phyloP scores from a whole-genome alignment of 2,888 invertebrate genomes.

The Imbricaverruca yamaguchii region DNA sequence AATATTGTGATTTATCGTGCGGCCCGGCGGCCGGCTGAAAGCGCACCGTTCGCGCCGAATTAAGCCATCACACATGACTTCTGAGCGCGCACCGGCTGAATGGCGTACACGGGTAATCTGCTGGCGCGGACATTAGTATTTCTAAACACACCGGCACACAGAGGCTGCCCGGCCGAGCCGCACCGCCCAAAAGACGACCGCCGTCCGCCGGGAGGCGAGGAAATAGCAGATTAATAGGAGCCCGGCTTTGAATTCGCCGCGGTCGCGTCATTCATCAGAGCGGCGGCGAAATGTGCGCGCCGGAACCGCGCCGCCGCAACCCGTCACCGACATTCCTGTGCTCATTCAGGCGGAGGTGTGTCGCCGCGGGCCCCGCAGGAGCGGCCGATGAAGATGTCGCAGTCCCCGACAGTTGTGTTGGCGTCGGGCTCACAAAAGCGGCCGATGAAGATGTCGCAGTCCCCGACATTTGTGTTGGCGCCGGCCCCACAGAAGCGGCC shows the following conservation, averaged over 20 bases:
- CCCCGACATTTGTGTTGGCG: background rate
- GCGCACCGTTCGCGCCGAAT: background rate
- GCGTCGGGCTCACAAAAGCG: too few relatives aligned
- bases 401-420: background rate
- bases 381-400: background rate
- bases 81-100: background rate
- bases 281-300: background rate
- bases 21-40: background rate
- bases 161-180: background rate
- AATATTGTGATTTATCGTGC: constrained; percentile 14
- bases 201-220: background rate
- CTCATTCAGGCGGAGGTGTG: background rate
- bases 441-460: background rate
- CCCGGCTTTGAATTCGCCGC: constrained; percentile 10
- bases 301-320: background rate
- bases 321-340: background rate
- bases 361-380: too few relatives aligned
- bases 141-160: background rate
- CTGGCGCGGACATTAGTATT: background rate
- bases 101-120: constrained; percentile 9
- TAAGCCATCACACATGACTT: constrained; percentile 8
- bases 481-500: too few relatives aligned
- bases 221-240: constrained; percentile 17
- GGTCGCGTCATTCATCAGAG: background rate
- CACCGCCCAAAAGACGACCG: background rate